Conservation (phyloP, 2,797 vertebrate species). For the Acanthurus leucopareius region DNA sequence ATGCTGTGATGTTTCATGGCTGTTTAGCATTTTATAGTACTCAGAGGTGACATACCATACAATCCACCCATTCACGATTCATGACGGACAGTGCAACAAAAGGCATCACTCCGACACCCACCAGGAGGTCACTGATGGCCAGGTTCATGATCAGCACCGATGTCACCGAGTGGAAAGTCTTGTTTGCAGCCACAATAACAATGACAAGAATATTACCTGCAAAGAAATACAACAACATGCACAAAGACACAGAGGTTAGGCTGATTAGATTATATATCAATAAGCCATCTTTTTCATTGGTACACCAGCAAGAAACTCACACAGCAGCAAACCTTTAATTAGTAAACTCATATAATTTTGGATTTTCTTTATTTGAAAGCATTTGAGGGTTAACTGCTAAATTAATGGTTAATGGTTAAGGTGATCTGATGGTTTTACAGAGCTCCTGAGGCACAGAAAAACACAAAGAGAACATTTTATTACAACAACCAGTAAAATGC, state of each 20-base stretch:
- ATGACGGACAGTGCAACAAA: conserved; percentile 87
- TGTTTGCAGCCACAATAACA: conserved; percentile 85
- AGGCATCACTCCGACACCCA: conserved; percentile 88
- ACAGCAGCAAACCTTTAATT: not conserved
- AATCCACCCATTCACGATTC: conserved; percentile 82
- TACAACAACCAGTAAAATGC: too few species aligned
- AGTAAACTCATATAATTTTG: not conserved
- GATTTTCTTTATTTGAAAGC: too few species aligned
- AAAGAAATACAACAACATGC: conserved; percentile 33
- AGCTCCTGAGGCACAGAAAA: too few species aligned
- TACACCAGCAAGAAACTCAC: not conserved
- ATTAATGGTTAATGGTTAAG: too few species aligned
- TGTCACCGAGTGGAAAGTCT: conserved; percentile 85
- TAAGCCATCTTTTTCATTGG: not conserved
- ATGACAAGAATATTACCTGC: conserved; percentile 88
- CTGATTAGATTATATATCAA: not conserved
- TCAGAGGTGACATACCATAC: conserved; percentile 74
- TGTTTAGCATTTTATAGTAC: not conserved
- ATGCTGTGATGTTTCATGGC: not conserved
- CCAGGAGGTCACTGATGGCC: conserved; percentile 88
- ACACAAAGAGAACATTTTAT: too few species aligned
- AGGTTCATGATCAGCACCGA: conserved; percentile 89
- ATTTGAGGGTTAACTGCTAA: too few species aligned
- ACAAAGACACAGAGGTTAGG: conserved; percentile 13
- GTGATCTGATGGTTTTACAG: too few species aligned